Conservation (phyloP, 1,140 invertebrate genomes). For the Brachionus angularis region DNA sequence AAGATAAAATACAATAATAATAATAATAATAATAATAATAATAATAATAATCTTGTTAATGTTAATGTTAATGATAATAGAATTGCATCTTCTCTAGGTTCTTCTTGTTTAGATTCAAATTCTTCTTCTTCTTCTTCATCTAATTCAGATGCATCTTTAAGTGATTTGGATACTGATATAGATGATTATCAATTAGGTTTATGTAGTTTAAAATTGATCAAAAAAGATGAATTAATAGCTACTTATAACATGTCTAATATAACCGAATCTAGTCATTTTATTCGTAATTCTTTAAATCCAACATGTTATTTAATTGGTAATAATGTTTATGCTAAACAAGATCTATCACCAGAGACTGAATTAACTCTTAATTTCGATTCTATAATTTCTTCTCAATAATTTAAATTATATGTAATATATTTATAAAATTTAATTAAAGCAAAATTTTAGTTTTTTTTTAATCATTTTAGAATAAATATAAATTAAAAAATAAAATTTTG, state of each 20-base stretch:
- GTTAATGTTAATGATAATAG: too few species aligned
- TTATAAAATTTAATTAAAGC: too few species aligned
- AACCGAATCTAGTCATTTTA: neutral
- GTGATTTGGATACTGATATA: neutral
- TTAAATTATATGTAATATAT: too few species aligned
- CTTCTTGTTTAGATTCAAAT: too few species aligned
- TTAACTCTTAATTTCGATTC: neutral
- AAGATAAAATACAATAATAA: too few species aligned
- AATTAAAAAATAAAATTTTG: too few species aligned
- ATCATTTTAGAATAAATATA: too few species aligned
- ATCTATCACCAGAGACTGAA: neutral
- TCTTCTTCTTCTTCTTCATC: neutral
- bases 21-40: too few species aligned
- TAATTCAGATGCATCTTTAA: neutral
- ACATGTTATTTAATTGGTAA: neutral
- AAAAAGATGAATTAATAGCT: neutral
- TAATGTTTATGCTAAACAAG: neutral
- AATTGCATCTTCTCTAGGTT: too few species aligned
- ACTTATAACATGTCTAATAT: neutral
- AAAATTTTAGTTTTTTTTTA: too few species aligned
- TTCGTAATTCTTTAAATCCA: neutral
- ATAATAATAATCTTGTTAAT: too few species aligned
- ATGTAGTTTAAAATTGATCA: neutral
- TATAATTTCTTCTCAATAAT: too few species aligned
- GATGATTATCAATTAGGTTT: neutral